Base-by-base conservation (phyloP, 1,140 invertebrate genomes). In the Procambarus clarkii region DNA sequence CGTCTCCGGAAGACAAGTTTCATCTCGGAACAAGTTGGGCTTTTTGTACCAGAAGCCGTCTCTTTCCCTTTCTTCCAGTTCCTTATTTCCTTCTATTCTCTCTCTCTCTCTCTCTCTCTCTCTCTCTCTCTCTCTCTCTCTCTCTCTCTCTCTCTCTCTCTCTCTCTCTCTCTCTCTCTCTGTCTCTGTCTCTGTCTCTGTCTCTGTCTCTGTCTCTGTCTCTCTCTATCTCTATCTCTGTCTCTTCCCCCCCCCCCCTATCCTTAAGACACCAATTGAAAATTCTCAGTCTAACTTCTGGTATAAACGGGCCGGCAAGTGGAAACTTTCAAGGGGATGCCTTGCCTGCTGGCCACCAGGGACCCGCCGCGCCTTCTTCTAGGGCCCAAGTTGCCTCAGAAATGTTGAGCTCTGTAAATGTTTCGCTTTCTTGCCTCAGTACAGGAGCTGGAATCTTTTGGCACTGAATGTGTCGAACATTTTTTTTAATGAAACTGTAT, bases 291-390 rank as follows among this genome's bases (percentile, higher is more conserved):
- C 69, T n/a, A 74, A 74, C 69, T 74, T 74, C 69, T 74, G 69
- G 69, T 74, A 74, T 74, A 74, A 74, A 74, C 69, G 69, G n/a
- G 69, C 69, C 5, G 69, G n/a, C 69, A 74, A 74, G 69, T 74
- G 34, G 69, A 74, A 74, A 74, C 69, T 74, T 74, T 74, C n/a
- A 4, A 74, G 69, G 69, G n/a, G n/a, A 74, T 5, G 69, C 69
- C 69, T 5, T 21, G n/a, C n/a, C n/a, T 21, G n/a, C 69, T n/a
- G 69, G 69, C 69, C 69, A 24, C 69, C 69, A 74, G 69, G 69
- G 69, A n/a, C 24, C 69, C 7, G 4, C 9, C 9, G 4, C 11
- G 11, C 60, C 69, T n/a, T 74, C 34, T n/a, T 74, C 34, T 74
- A 34, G 69, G 69, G 2, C 21, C n/a, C 69, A 74, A 74, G 69